phyloP scores from a whole-genome alignment of 2,113 vertebrate genomes.

The Semnopithecus entellus region DNA sequence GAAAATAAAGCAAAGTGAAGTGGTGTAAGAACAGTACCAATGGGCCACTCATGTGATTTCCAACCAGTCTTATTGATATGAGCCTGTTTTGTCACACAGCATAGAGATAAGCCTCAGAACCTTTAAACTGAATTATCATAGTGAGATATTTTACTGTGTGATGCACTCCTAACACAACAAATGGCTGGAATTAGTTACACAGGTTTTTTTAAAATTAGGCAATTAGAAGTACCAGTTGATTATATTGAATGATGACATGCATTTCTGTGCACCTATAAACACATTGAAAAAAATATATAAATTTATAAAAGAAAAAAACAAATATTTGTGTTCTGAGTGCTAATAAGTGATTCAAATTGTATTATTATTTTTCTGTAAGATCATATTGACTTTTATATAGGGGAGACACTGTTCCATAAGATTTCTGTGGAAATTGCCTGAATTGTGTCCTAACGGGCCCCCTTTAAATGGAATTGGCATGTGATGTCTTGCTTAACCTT shows the following conservation, averaged over 20 bases:
- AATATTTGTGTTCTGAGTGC: background rate
- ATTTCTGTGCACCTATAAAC: background rate
- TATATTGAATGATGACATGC: background rate
- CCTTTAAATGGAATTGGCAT: background rate
- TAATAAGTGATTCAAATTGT: background rate
- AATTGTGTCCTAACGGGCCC: background rate
- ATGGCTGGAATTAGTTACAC: background rate
- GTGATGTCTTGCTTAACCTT: background rate
- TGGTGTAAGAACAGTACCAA: background rate
- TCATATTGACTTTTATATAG: background rate
- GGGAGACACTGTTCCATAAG: background rate
- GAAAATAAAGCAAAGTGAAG: background rate
- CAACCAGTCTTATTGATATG: background rate
- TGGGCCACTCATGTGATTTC: background rate
- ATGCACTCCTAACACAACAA: background rate
- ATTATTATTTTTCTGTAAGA: background rate
- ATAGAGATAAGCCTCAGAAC: background rate
- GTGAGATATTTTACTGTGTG: background rate
- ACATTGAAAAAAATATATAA: background rate
- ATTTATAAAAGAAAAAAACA: background rate
- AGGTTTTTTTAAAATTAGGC: background rate
- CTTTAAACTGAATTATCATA: background rate
- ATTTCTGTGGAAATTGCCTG: background rate
- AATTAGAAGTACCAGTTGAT: background rate
- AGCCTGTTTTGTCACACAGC: background rate